These are phyloP conservation scores for Calephelis virginiensis DNA, from an alignment of 1,140 invertebrate species.

Conservation along the genomic window DNA sequence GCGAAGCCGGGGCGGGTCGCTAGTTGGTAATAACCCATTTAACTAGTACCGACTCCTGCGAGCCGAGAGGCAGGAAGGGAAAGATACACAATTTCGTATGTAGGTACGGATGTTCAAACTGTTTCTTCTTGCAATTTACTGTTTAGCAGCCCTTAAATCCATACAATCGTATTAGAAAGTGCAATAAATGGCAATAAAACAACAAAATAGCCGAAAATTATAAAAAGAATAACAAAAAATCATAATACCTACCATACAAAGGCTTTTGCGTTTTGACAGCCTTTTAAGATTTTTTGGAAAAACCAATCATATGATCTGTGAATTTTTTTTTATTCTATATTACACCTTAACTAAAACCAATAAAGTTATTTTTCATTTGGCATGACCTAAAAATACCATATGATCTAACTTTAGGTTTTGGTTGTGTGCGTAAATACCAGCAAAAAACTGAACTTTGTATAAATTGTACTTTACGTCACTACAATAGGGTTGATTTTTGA, in stretches of 20 bases:
- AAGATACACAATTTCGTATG: no score
- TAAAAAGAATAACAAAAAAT: slow-evolving; percentile 5
- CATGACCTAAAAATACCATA: slow-evolving; percentile 46
- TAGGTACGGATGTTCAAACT: no score
- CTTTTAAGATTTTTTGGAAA: slow-evolving; percentile 1
- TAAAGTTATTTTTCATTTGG: slow-evolving; percentile 26
- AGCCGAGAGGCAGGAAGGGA: no score
- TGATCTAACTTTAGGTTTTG: slow-evolving; percentile 56
- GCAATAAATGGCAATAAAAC: slow-evolving; percentile 6
- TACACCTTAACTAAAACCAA: slow-evolving; percentile 2
- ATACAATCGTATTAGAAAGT: slow-evolving; percentile 5
- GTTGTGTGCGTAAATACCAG: slow-evolving; percentile 51
- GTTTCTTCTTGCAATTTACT: no score
- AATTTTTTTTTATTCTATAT: slow-evolving; percentile 14
- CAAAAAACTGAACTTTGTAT: slow-evolving; percentile 2
- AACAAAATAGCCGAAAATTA: not conserved
- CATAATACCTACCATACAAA: not conserved
- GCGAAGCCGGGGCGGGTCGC: no score
- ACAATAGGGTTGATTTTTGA: slow-evolving; percentile 24
- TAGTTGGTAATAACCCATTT: no score
- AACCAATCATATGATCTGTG: slow-evolving; percentile 31
- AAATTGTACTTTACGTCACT: slow-evolving; percentile 11
- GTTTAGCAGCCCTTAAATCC: not conserved
- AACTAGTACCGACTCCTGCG: no score
- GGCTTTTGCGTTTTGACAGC: not conserved